phyloP scores from a whole-genome alignment of 2,888 invertebrate species.

The Agrilus biguttatus region DNA sequence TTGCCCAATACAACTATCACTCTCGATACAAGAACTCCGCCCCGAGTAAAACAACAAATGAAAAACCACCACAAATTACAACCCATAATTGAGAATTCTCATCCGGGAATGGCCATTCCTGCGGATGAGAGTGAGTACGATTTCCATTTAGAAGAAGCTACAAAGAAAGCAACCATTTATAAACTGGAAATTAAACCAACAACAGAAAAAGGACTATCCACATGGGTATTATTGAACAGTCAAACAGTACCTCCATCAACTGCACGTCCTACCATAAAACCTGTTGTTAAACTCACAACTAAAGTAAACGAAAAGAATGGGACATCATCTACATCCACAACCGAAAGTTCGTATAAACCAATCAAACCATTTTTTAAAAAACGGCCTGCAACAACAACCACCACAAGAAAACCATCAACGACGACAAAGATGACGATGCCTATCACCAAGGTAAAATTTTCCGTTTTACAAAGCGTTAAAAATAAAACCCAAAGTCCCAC shows the following conservation, averaged over 20 bases:
- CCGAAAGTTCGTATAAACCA: conserved; percentile 8
- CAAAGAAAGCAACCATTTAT: conserved; percentile 25
- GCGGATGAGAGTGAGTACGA: conserved; percentile 38
- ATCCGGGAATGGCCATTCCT: conserved; percentile 53
- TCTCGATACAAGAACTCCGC: conserved; percentile 46
- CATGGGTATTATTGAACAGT: conserved; percentile 59
- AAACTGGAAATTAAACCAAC: conserved; percentile 34
- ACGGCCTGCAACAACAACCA: conserved; percentile 20
- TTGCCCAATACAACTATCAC: conserved; percentile 29
- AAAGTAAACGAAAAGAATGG: conserved; percentile 7
- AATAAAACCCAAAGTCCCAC: conserved; percentile 28
- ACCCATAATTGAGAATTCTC: conserved; percentile 34
- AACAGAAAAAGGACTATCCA: conserved; percentile 53
- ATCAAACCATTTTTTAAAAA: conserved; percentile 23
- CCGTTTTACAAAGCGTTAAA: conserved; percentile 26
- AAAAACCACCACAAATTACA: conserved; percentile 13
- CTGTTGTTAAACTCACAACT: conserved; percentile 9
- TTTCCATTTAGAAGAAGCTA: conserved; percentile 19
- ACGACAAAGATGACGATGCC: conserved; percentile 12
- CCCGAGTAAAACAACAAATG: conserved; percentile 42
- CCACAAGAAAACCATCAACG: conserved; percentile 13
- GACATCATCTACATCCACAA: conserved; percentile 9
- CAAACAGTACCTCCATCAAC: conserved; percentile 21
- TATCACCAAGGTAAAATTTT: conserved; percentile 45
- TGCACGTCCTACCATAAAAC: conserved; percentile 16